Conservation (phyloP, 2,888 invertebrate species). For the Pollenia griseotomentosa region DNA sequence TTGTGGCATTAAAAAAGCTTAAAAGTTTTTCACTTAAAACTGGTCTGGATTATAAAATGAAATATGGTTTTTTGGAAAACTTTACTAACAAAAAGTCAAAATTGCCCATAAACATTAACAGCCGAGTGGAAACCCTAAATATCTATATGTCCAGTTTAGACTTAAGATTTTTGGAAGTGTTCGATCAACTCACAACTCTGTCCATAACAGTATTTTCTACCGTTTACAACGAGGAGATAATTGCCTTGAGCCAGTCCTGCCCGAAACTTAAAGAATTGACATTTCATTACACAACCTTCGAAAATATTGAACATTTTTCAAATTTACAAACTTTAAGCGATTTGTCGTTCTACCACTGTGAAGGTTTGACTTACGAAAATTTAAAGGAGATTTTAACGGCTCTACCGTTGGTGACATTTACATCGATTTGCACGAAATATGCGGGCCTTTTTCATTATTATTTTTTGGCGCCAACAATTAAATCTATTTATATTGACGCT, state of each 20-base stretch:
- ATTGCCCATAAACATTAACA: not conserved
- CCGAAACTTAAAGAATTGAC: constrained; percentile 5
- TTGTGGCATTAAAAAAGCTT: constrained; percentile 11
- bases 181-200: constrained; percentile 11
- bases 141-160: constrained; percentile 21
- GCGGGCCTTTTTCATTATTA: constrained; percentile 51
- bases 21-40: constrained; percentile 42
- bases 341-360: constrained; percentile 33
- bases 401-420: constrained; percentile 16
- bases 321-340: constrained; percentile 9
- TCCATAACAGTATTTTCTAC: not conserved
- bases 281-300: constrained; percentile 30
- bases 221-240: constrained; percentile 3
- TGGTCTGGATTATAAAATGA: constrained; percentile 6
- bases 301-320: constrained; percentile 8
- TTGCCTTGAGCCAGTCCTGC: constrained; percentile 3
- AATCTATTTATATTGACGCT: constrained; percentile 74
- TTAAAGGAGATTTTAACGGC: constrained; percentile 44
- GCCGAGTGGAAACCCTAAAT: not conserved
- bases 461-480: constrained; percentile 68
- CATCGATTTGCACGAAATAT: constrained; percentile 41
- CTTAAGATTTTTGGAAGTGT: not conserved
- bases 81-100: not conserved
- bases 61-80: not conserved
- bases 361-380: constrained; percentile 52